Evolutionary conservation across 2,797 vertebrate species (phyloP).

Genomic region (Mallotus villosus): DNA sequence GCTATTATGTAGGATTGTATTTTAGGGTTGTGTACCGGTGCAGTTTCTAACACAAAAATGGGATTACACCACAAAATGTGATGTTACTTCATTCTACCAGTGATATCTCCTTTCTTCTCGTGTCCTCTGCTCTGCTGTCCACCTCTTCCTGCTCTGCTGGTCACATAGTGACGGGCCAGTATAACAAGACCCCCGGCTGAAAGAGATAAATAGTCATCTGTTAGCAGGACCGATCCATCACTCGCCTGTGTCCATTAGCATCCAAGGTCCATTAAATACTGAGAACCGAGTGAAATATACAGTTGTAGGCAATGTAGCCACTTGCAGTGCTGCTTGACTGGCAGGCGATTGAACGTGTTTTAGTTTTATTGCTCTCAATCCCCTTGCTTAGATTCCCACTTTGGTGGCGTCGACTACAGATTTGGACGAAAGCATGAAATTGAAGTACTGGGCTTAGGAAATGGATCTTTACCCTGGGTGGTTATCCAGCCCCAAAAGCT

Average conservation of each 20-base stretch:
- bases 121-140: neutral
- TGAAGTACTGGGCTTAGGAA: slow-evolving; percentile 4
- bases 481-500: slow-evolving; percentile 2
- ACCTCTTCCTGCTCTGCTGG: slow-evolving; percentile 14
- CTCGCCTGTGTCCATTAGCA: slow-evolving; percentile 53
- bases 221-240: slow-evolving; percentile 56
- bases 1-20: neutral
- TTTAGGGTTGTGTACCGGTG: neutral
- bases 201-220: slow-evolving; percentile 36
- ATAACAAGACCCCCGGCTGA: slow-evolving; percentile 35
- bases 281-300: slow-evolving; percentile 55
- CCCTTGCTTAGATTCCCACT: neutral
- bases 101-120: neutral
- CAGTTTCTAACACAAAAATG: no score
- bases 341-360: slow-evolving; percentile 9
- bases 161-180: slow-evolving; percentile 51
- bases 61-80: neutral
- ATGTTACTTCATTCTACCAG: neutral
- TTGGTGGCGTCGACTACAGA: slow-evolving; percentile 7
- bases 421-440: slow-evolving; percentile 14
- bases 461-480: neutral
- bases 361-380: slow-evolving; percentile 9
- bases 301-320: slow-evolving; percentile 55
- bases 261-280: slow-evolving; percentile 66
- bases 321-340: slow-evolving; percentile 26